phyloP scores from a whole-genome alignment of 2,113 vertebrate species.

The Tetrax tetrax region DNA sequence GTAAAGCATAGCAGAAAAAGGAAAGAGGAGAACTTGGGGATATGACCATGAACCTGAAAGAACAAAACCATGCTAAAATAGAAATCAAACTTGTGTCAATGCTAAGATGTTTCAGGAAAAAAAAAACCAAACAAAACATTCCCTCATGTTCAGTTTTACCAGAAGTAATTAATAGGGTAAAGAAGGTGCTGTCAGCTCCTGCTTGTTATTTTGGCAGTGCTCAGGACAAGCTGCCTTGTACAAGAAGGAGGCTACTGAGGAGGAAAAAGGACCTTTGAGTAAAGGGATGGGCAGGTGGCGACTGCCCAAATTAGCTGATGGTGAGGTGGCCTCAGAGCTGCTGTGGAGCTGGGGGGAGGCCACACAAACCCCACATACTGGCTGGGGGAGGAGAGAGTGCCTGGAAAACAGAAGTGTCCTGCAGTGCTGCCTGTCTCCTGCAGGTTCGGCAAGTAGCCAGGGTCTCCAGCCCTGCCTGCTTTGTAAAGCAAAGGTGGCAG shows the following conservation, averaged over 20 bases:
- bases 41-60: not conserved
- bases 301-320: not conserved
- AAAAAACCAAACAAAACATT: not conserved
- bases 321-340: not conserved
- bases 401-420: not conserved
- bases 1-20: not conserved
- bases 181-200: not conserved
- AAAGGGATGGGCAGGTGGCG: not conserved
- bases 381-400: not conserved
- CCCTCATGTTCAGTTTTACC: not conserved
- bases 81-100: not conserved
- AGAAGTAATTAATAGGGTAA: not conserved
- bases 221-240: not conserved
- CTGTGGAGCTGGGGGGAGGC: not conserved
- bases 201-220: not conserved
- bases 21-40: not conserved
- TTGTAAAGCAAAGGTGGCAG: not conserved
- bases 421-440: not conserved
- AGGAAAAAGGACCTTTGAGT: not conserved
- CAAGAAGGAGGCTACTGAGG: not conserved
- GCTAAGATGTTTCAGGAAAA: not conserved
- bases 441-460: not conserved
- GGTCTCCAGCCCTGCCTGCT: not conserved
- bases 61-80: not conserved
- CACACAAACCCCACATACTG: not conserved